A percentile compares a stretch with the other conserved stretches of the same genome.
These are phyloP conservation scores for Budorcas taxicolor DNA, from an alignment of 2,113 vertebrate species.

Conservation along the genomic window DNA sequence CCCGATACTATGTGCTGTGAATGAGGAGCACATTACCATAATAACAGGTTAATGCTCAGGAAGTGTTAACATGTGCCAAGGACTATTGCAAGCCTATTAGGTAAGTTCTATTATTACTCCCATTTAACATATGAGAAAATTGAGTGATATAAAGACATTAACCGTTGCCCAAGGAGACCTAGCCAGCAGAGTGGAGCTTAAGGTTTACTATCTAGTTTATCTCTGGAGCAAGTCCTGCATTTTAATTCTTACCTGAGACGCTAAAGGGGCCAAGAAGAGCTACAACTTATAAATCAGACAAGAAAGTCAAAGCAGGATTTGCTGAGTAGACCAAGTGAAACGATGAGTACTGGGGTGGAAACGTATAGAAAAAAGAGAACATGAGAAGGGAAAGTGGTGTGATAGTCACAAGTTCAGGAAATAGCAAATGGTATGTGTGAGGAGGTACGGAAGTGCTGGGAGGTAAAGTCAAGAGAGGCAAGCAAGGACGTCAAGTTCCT, in stretches of 20 bases:
- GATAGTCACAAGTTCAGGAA: not conserved
- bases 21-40: not conserved
- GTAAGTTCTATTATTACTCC: not conserved
- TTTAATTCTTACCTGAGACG: not conserved
- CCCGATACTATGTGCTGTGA: not conserved
- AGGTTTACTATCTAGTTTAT: not conserved
- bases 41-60: accelerated
- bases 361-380: not conserved
- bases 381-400: not conserved
- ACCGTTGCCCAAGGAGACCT: not conserved
- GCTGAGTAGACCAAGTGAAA: not conserved
- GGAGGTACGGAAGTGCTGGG: not conserved
- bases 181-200: not conserved
- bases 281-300: too few species aligned
- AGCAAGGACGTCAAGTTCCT: not conserved
- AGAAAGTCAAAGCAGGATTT: not conserved
- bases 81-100: not conserved
- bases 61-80: too few species aligned
- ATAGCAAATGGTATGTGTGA: not conserved
- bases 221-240: not conserved
- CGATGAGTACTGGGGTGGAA: too few species aligned
- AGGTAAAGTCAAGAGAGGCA: not conserved
- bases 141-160: not conserved
- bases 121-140: not conserved
- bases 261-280: not conserved